Evolutionary conservation across 2,888 invertebrate genomes (phyloP), one percentile per base, ranked within the genome.

Genomic region (Diogma glabrata): DNA sequence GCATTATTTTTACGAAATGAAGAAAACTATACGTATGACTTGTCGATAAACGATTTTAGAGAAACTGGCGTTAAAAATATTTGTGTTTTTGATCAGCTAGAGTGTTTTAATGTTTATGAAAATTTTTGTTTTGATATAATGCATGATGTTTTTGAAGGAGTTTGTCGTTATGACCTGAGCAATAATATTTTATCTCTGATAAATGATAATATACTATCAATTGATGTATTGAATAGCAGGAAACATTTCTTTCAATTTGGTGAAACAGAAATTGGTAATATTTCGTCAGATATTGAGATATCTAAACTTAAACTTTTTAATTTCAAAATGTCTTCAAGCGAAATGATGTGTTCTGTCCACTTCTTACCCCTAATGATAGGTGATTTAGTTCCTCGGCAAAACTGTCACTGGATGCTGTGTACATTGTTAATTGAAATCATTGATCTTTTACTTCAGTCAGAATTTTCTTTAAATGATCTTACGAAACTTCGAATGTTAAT

Each of bases 141-240:
- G 59, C 61, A 61, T 49, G 60, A 60, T 40, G 9, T 59, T 14
- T 58, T 54, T 24, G 58, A 59, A 33, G 59, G 60, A 1, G 51
- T 58, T n/a, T 58, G 57, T 40, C 38, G 38, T n/a, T 59, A 58
- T 49, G 59, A 60, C 50, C 22, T 59, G 17, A 56, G 55, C 22
- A 45, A 58, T 51, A 48, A 57, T 49, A 36, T 52, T 28, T 49
- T 22, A 20, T 17, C 40, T 19, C 12, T 40, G 9, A 54, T 56
- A 24, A 50, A 56, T 38, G 48, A 51, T 43, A 55, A 55, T 46
- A 40, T 55, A 8, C 51, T 57, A 52, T 43, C 52, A 24, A 17
- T 55, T 7, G 52, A 58, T 16, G 45, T 47, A n/a, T 23, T 60
- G 19, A 57, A 57, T 40, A 54, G 51, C 19, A 50, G 57, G 22